Evolutionary conservation across 2,888 invertebrate species (phyloP), one percentile per base, ranked within the genome.

Genomic region (Crematogaster levior): DNA sequence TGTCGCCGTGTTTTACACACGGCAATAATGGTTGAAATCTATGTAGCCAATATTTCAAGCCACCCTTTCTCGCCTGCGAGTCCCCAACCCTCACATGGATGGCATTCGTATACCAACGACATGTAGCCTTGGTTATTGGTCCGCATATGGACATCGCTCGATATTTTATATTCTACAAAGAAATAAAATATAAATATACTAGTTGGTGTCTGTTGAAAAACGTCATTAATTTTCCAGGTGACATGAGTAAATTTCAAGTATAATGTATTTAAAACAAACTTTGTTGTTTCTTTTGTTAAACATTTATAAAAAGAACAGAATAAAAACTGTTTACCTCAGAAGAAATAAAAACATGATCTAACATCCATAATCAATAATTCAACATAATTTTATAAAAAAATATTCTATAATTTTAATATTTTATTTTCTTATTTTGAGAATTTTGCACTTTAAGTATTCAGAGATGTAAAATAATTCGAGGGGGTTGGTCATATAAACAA

Each of bases 1-100:
- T 94, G 94, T 94, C 93, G 92, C 94, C 94, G 92, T 94, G 94
- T 94, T 94, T 94, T 94, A 94, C 94, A 94, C 93, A 92, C 91
- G 92, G 92, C 92, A 94, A 94, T 94, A 94, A 94, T 94, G 94
- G 94, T 94, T 92, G 93, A 93, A 94, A 94, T 94, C 93, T 93
- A 93, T 93, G 93, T 94, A 93, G 93, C 91, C 93, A 93, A 94
- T 94, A 94, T 94, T 94, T 94, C 94, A 94, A 85, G 91, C 91
- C 93, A 93, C 92, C 93, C 93, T 92, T 91, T 91, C 88, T 83
- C 87, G 43, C 81, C 68, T 73, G 75, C 40, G 77, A 83, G 84
- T 70, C 84, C 86, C 85, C 84, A 82, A 72, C 70, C 81, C 51
- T 63, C 77, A 34, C 89, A 83, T 68, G 89, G 85, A 90, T 81